These are phyloP conservation scores for Phrynocephalus guinanensis DNA, from an alignment of 2,797 vertebrate genomes.

Conservation along the genomic window DNA sequence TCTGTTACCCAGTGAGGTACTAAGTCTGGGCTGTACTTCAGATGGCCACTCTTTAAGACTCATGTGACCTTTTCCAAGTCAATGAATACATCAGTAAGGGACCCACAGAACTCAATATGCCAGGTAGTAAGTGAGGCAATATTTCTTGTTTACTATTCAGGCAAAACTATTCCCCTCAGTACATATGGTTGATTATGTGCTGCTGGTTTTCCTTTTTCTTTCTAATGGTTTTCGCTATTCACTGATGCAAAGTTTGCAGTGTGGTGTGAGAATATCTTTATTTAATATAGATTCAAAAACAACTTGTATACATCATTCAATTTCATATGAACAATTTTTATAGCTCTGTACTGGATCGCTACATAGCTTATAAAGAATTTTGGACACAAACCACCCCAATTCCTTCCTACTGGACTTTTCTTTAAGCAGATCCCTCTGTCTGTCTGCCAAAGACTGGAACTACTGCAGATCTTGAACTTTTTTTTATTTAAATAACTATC, in stretches of 20 bases:
- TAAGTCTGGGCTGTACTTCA: background rate
- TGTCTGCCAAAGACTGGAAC: background rate
- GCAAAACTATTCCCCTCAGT: slow-evolving; percentile 10
- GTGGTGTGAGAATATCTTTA: slow-evolving; percentile 6
- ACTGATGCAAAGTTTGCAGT: background rate
- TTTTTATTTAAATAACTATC: background rate
- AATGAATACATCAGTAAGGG: background rate
- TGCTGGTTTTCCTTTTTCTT: slow-evolving; percentile 20
- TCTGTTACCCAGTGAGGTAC: background rate
- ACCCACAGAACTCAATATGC: background rate
- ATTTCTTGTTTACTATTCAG: slow-evolving; percentile 7
- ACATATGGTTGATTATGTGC: background rate
- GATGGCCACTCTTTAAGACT: background rate
- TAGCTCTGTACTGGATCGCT: no score
- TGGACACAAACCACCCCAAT: slow-evolving; percentile 16
- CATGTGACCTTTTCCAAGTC: background rate
- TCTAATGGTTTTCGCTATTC: slow-evolving; percentile 32
- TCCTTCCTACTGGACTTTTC: slow-evolving; percentile 33
- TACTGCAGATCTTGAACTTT: background rate
- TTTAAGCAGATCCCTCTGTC: slow-evolving; percentile 8
- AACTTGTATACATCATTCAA: slow-evolving; percentile 18
- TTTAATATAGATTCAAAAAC: slow-evolving; percentile 23
- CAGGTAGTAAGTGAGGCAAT: background rate
- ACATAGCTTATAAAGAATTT: no score
- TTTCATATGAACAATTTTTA: background rate